Conservation (phyloP, 2,888 invertebrate genomes). For the Oxytorus armatus region DNA sequence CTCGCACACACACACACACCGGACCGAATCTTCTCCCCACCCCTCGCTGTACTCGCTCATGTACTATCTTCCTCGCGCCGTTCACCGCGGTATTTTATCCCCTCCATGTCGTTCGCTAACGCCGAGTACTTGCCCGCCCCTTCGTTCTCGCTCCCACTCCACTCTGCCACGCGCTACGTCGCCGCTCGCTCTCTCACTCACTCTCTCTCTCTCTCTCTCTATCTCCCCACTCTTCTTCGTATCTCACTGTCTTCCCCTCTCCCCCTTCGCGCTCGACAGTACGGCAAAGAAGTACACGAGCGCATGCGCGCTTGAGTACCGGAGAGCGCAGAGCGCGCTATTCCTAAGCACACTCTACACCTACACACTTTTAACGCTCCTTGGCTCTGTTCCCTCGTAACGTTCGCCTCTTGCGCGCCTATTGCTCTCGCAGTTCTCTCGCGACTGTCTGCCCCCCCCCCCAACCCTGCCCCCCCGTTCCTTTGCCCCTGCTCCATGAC, state of each 20-base stretch:
- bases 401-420: conserved; percentile 41
- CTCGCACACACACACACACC: conserved; percentile 61
- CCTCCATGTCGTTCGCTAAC: conserved; percentile 41
- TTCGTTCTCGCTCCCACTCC: conserved; percentile 8
- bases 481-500: background rate
- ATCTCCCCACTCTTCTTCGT: background rate
- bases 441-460: background rate
- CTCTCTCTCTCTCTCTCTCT: background rate
- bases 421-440: conserved; percentile 37
- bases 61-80: conserved; percentile 66
- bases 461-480: too few relatives aligned
- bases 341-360: conserved; percentile 40
- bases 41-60: conserved; percentile 30
- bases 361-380: conserved; percentile 16
- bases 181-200: conserved; percentile 26
- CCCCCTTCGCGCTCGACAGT: conserved; percentile 52
- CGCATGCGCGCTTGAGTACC: conserved; percentile 52
- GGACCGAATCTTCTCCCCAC: conserved; percentile 50
- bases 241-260: conserved; percentile 18
- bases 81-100: conserved; percentile 56
- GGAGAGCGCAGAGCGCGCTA: conserved; percentile 17
- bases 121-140: conserved; percentile 59
- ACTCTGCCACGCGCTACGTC: conserved; percentile 55
- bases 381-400: conserved; percentile 9
- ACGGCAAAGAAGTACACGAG: conserved; percentile 19